Evolutionary conservation across 2,888 invertebrate genomes (phyloP).

Genomic region (Boloria euphrosyne): DNA sequence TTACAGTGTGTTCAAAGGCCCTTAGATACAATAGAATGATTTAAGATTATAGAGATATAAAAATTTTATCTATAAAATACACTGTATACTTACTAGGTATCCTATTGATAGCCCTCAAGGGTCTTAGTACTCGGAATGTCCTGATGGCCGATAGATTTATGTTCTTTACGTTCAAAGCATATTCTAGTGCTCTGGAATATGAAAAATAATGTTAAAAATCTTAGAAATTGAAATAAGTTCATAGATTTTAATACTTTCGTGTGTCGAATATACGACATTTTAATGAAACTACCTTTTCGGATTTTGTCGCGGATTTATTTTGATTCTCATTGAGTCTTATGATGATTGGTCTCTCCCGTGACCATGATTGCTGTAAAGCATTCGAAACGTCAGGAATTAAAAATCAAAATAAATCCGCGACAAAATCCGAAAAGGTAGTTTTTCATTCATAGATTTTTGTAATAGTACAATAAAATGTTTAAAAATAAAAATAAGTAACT

Average conservation of each 20-base stretch:
- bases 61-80: conserved; percentile 5
- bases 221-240: neutral
- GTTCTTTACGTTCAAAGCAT: conserved; percentile 96
- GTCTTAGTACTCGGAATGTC: conserved; percentile 98
- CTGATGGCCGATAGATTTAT: conserved; percentile 99
- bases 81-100: conserved; percentile 95
- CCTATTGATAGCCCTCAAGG: conserved; percentile 98
- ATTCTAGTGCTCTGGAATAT: conserved; percentile 88
- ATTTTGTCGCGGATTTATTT: too few relatives aligned
- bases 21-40: conserved; percentile 25
- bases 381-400: too few relatives aligned
- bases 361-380: too few relatives aligned
- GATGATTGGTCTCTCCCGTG: too few relatives aligned
- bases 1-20: conserved; percentile 13
- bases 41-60: conserved; percentile 9
- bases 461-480: too few relatives aligned
- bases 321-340: too few relatives aligned
- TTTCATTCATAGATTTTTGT: too few relatives aligned
- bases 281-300: too few relatives aligned
- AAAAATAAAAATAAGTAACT: conserved; percentile 54
- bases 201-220: conserved; percentile 20
- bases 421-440: too few relatives aligned
- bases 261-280: too few relatives aligned
- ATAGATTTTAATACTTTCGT: too few relatives aligned
- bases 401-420: too few relatives aligned